phyloP scores from a whole-genome alignment of 2,113 vertebrate species.

The Heterotilapia buettikoferi region DNA sequence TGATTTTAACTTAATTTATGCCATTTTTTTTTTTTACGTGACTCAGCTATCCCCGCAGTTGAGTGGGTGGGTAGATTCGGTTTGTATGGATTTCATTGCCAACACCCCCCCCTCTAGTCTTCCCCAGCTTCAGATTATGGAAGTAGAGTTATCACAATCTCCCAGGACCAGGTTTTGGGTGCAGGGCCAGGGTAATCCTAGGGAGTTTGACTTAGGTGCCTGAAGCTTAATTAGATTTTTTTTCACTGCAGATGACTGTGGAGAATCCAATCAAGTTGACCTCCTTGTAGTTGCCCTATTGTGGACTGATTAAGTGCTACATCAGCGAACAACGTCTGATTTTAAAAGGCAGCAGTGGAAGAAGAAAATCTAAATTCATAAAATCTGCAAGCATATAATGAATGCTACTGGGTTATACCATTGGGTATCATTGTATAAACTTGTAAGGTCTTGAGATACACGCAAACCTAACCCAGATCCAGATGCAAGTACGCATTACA shows the following conservation, averaged over 20 bases:
- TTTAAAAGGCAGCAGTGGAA: conserved; percentile 13
- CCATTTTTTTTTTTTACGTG: background rate
- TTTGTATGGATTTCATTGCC: conserved; percentile 23
- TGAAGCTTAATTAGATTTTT: conserved; percentile 66
- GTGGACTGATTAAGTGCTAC: conserved; percentile 4
- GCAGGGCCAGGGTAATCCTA: conserved; percentile 57
- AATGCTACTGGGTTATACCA: background rate
- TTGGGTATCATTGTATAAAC: background rate
- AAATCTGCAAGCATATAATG: background rate
- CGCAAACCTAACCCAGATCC: background rate
- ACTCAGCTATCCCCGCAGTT: background rate
- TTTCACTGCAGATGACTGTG: conserved; percentile 44
- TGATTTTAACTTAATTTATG: background rate
- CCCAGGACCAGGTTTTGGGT: conserved; percentile 56
- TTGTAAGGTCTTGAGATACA: background rate
- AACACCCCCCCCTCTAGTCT: background rate
- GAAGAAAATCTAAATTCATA: background rate
- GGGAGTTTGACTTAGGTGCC: conserved; percentile 45
- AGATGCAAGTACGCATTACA: background rate
- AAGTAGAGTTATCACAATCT: conserved; percentile 64
- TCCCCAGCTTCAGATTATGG: conserved; percentile 45
- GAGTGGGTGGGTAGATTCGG: background rate
- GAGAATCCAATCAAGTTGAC: conserved; percentile 67
- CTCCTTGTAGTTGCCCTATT: conserved; percentile 31
- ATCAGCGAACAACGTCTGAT: background rate